Evolutionary conservation across 2,797 vertebrate species (phyloP), one percentile per base, ranked within the genome.

Genomic region (Artibeus lituratus): DNA sequence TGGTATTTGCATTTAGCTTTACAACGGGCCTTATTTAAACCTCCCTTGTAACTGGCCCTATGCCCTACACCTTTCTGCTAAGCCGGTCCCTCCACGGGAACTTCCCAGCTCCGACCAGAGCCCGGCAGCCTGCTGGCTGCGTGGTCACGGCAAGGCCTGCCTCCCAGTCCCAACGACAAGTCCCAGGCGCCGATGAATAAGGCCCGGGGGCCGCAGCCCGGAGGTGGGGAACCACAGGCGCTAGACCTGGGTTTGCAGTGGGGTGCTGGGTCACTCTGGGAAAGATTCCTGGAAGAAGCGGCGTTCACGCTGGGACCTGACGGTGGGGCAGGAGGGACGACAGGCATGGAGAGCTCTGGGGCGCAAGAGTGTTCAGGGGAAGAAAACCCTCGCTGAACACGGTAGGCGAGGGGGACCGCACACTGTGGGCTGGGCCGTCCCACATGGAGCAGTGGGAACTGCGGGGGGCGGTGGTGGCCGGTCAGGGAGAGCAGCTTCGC

Each of bases 401-500:
- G 57, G 55, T 51, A 53, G 49, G 57, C 0, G 51, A 35, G 26
- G 39, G 19, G 37, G 49, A 26, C 26, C 42, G 9, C 8, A 26
- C 15, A 29, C 29, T 2, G 47, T 15, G 35, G 81, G 26, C 2
- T 12, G 22, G 65, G 14, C 0, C 1, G 76, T 26, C 0, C 39
- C 55, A 69, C 14, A 0, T 2, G 5, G n/a, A 10, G 37, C 0
- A 9, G 47, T 7, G 12, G 5, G 42, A 32, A 9, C 10, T 0
- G 62, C 11, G 39, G 22, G 12, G 18, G 53, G 35, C 15, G 18
- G 49, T 11, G 49, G 49, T 16, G 16, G 49, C 49, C 4, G 19
- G 51, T 53, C 51, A 18, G 49, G 49, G 6, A 44, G 4, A 9
- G 5, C 0, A 2, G 0, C 0, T 7, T 22, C 0, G 35, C 72